Evolutionary conservation across 2,113 vertebrate genomes (phyloP).

Genomic region (Pogonocichla stellata): DNA sequence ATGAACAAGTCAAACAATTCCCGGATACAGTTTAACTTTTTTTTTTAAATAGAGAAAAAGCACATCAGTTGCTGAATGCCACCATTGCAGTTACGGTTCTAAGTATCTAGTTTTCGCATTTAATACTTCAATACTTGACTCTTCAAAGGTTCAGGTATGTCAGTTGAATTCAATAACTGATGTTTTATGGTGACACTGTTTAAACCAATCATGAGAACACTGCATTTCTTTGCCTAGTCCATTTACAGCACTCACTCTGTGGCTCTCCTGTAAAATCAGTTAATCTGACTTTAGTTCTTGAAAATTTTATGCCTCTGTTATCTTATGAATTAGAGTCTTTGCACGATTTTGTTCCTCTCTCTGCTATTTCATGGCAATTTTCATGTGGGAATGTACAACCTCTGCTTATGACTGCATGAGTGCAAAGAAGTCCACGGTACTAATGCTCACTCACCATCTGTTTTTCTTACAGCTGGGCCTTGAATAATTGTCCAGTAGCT

Average conservation of each 20-base stretch:
- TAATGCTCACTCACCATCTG: conserved; percentile 71
- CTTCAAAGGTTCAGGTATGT: neutral
- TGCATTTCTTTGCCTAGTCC: neutral
- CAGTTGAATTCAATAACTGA: neutral
- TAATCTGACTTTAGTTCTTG: neutral
- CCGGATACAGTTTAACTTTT: neutral
- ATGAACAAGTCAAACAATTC: neutral
- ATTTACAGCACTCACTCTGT: neutral
- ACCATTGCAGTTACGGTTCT: neutral
- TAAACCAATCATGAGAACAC: neutral
- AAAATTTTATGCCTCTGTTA: neutral
- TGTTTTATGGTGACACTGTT: neutral
- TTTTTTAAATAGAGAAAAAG: neutral
- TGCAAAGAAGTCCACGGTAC: conserved; percentile 47
- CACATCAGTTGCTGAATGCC: neutral
- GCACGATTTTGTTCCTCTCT: neutral
- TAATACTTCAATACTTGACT: neutral
- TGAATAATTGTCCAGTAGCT: conserved; percentile 77
- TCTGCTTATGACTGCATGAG: conserved; percentile 50
- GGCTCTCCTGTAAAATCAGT: neutral
- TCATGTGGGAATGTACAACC: conserved; percentile 33
- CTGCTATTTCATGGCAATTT: conserved; percentile 50
- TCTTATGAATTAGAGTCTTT: neutral
- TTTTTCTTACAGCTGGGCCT: conserved; percentile 75
- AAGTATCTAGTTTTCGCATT: neutral